Evolutionary conservation across 2,797 vertebrate genomes (phyloP), one percentile per base, ranked within the genome.

Genomic region (Leptatherina wallacei): DNA sequence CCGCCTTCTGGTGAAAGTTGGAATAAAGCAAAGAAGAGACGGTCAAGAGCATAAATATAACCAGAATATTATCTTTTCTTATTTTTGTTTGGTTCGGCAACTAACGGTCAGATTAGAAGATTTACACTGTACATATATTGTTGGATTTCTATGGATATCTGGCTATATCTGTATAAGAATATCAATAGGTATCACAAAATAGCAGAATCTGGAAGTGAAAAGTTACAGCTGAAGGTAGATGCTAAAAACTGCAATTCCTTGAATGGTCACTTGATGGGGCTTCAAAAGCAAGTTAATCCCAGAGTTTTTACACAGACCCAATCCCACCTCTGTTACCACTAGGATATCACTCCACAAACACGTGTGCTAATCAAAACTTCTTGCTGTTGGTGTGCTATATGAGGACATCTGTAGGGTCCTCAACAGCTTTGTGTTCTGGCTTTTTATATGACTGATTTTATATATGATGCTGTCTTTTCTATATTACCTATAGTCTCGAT

Each of bases 1-100:
- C 33, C 10, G 42, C 42, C 65, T 61, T 80, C 80, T 86, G 78
- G 4, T 65, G 27, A 76, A 56, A 77, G 8, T 77, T 44, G 61
- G 59, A 61, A 71, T 4, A n/a, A 0, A 6, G 35, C 40, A 42
- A 55, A 55, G 32, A 49, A 44, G 12, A 22, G 11, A 64, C 47
- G n/a, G 38, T 61, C 54, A 74, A 16, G n/a, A 59, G 73, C 13
- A 64, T 30, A 29, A 14, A 60, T 42, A 61, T n/a, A 36, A 18
- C 12, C 20, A 42, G 13, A 36, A 63, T 11, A 9, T 18, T 0
- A 6, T 36, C 2, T 32, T 47, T 62, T 71, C 1, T 2, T 22
- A 5, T 47, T n/a, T 12, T 33, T 0, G 0, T 7, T 22, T 18
- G n/a, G 29, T 62, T 22, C 0, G 5, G 7, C 54, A 52, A 7